phyloP scores from a whole-genome alignment of 2,888 invertebrate genomes.

The Caenorhabditis doughertyi region DNA sequence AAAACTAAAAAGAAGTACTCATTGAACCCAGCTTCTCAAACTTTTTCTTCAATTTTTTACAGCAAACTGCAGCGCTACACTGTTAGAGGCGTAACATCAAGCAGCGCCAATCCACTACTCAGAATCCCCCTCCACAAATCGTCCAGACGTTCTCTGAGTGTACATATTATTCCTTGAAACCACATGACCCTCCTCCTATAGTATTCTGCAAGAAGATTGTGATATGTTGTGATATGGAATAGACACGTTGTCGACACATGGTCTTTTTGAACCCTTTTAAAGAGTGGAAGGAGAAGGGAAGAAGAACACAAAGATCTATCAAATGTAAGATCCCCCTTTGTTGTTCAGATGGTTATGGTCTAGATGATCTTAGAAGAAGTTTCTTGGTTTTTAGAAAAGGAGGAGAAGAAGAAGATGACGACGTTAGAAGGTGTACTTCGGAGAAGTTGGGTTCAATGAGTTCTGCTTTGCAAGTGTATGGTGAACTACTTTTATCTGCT shows the following conservation, averaged over 20 bases:
- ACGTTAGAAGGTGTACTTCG: background rate
- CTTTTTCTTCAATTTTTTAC: too few species aligned
- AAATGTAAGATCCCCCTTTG: background rate
- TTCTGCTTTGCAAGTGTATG: too few species aligned
- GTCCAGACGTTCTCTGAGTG: conserved; percentile 33
- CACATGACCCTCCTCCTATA: conserved; percentile 16
- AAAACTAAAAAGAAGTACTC: too few species aligned
- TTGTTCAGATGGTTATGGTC: background rate
- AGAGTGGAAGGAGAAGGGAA: background rate
- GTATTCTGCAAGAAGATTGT: conserved; percentile 37
- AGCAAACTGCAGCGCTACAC: too few species aligned
- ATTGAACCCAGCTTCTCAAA: too few species aligned
- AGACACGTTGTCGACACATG: conserved; percentile 56
- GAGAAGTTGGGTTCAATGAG: background rate
- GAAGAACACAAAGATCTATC: conserved; percentile 45
- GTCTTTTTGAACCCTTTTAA: conserved; percentile 31
- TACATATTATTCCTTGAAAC: background rate
- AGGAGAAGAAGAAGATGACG: background rate
- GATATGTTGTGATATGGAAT: conserved; percentile 17
- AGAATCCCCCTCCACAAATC: conserved; percentile 9
- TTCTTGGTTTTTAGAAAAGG: background rate
- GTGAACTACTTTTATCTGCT: too few species aligned
- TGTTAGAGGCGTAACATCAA: too few species aligned
- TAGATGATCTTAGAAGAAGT: conserved; percentile 43
- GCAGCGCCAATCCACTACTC: too few species aligned